These are phyloP conservation scores for Formica exsecta DNA, from an alignment of 1,140 invertebrate genomes.

Conservation along the genomic window DNA sequence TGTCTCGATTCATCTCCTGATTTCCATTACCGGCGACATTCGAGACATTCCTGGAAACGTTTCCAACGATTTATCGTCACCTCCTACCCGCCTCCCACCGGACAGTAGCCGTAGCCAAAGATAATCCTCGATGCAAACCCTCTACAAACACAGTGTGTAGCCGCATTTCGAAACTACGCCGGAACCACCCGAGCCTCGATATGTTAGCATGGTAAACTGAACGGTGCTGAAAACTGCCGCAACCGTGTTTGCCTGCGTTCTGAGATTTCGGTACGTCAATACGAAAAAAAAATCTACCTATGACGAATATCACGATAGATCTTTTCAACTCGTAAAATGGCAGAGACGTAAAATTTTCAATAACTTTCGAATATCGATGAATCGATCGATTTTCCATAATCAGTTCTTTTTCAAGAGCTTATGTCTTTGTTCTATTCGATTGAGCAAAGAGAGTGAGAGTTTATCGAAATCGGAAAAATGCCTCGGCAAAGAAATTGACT, in stretches of 20 bases:
- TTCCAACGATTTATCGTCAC: conserved; percentile 62
- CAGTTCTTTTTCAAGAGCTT: no score
- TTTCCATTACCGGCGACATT: conserved; percentile 62
- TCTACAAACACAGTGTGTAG: conserved; percentile 46
- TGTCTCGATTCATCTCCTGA: conserved; percentile 56
- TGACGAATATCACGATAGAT: not conserved
- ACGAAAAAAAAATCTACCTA: not conserved
- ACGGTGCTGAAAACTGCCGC: conserved; percentile 42
- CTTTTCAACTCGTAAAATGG: not conserved
- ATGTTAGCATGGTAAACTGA: conserved; percentile 48
- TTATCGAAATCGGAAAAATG: conserved; percentile 8
- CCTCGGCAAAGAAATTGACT: not conserved
- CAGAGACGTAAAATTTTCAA: not conserved
- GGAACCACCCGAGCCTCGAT: not conserved
- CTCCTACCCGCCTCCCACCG: not conserved
- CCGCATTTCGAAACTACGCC: conserved; percentile 36
- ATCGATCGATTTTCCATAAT: not conserved
- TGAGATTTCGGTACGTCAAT: not conserved
- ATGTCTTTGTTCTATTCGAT: not conserved
- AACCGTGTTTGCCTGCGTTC: conserved; percentile 18
- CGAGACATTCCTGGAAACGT: conserved; percentile 65
- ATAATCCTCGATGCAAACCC: conserved; percentile 59
- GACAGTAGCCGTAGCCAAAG: conserved; percentile 32
- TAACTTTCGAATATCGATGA: no score
- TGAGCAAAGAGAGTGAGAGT: not conserved